phyloP scores from a whole-genome alignment of 2,888 invertebrate genomes.

The Eupithecia inturbata region DNA sequence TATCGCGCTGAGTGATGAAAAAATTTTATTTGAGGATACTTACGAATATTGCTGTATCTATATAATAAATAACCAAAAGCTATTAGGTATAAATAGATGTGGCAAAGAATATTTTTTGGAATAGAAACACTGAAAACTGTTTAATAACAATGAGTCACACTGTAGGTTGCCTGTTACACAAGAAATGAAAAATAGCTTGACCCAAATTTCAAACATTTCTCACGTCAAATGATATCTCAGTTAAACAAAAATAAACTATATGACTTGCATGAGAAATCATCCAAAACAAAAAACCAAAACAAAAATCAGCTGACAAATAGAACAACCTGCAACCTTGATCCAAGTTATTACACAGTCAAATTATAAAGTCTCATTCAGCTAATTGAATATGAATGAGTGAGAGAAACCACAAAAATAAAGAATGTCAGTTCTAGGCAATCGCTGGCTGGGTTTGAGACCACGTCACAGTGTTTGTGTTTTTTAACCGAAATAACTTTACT shows the following conservation, averaged over 20 bases:
- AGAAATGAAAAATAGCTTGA: neutral
- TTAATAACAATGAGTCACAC: neutral
- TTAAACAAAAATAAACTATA: neutral
- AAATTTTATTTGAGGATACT: neutral
- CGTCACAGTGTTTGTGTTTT: slow-evolving; percentile 19
- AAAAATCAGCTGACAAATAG: slow-evolving; percentile 14
- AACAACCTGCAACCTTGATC: slow-evolving; percentile 6
- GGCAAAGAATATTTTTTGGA: neutral
- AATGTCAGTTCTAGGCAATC: neutral
- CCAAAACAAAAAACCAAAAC: neutral
- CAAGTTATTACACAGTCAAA: slow-evolving; percentile 14
- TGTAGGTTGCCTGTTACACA: neutral
- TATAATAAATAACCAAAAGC: neutral
- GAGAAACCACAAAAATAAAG: slow-evolving; percentile 5
- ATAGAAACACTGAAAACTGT: neutral
- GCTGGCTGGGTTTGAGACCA: neutral
- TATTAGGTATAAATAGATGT: neutral
- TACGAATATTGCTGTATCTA: neutral
- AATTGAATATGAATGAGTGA: slow-evolving; percentile 24
- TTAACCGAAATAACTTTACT: slow-evolving; percentile 33
- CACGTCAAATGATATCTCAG: neutral
- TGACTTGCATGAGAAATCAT: neutral
- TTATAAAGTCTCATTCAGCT: slow-evolving; percentile 13
- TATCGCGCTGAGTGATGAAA: neutral
- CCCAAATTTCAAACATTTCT: neutral